These are phyloP conservation scores for Crotophaga sulcirostris DNA, from an alignment of 2,113 vertebrate species.

Conservation along the genomic window DNA sequence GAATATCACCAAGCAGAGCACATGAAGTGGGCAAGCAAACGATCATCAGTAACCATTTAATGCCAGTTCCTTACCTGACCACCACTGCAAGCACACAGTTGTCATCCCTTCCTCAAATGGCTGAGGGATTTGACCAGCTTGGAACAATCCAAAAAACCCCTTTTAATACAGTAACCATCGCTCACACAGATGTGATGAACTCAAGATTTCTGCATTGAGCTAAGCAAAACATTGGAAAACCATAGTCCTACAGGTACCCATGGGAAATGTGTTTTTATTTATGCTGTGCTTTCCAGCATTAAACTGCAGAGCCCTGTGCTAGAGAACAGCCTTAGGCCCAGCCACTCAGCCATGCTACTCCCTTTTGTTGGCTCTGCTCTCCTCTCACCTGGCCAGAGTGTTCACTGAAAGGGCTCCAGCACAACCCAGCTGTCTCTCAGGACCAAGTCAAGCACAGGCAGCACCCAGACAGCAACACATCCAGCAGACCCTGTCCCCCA, in stretches of 20 bases:
- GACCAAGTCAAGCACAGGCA: too few species aligned
- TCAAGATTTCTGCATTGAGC: rapidly evolving
- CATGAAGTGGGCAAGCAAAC: rapidly evolving
- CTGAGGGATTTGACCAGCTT: neutral
- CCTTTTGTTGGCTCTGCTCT: neutral
- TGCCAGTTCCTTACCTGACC: neutral
- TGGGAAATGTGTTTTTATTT: rapidly evolving
- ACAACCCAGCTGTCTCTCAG: neutral
- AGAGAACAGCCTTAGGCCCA: neutral
- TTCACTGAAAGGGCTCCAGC: neutral
- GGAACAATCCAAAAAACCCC: neutral
- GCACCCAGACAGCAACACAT: neutral
- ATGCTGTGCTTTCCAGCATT: too few species aligned
- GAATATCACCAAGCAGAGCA: neutral
- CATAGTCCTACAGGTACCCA: too few species aligned
- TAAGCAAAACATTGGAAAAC: neutral
- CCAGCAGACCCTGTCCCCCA: neutral
- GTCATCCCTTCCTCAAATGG: neutral
- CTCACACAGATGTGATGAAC: neutral
- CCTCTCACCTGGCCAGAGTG: rapidly evolving
- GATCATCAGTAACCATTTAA: neutral
- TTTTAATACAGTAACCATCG: neutral
- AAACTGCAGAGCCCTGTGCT: neutral
- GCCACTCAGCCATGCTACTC: neutral
- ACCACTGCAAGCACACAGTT: neutral